A percentile compares a stretch with the other conserved stretches of the same genome.
These are phyloP conservation scores for Gnatocerus cornutus DNA, from an alignment of 2,888 invertebrate species.

Conservation along the genomic window DNA sequence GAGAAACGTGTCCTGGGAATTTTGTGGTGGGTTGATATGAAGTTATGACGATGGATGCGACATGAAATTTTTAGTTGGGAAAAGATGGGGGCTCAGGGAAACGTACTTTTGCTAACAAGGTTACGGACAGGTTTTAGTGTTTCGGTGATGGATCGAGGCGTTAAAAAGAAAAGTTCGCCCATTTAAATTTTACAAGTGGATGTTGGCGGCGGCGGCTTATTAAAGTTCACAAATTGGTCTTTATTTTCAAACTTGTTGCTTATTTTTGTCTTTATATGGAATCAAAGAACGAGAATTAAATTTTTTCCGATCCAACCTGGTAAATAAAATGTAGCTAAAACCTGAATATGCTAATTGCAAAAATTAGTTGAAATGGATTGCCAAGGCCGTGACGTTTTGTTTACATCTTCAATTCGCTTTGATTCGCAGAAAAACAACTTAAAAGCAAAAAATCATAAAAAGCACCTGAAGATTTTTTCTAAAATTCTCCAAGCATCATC, in stretches of 20 bases:
- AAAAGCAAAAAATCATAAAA: no score
- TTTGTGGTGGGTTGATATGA: not conserved
- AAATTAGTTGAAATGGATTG: not conserved
- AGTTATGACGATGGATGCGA: slow-evolving; percentile 3
- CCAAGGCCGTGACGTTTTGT: not conserved
- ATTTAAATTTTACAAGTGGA: no score
- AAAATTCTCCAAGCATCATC: not conserved
- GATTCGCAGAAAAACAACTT: not conserved
- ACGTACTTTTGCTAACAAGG: slow-evolving; percentile 1
- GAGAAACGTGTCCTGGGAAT: no score
- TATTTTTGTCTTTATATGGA: no score
- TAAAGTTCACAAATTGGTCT: no score
- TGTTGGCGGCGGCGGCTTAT: no score
- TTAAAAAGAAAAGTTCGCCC: no score
- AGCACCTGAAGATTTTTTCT: no score
- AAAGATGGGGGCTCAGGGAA: not conserved
- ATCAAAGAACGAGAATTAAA: no score
- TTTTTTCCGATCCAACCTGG: no score
- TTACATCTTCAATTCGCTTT: not conserved
- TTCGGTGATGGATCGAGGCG: no score
- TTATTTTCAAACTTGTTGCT: no score
- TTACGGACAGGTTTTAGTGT: not conserved
- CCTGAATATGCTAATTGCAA: slow-evolving; percentile 9
- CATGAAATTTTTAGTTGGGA: not conserved
- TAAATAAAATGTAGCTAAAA: not conserved